Evolutionary conservation across 2,113 vertebrate genomes (phyloP).

Genomic region (Anoura caudifer): DNA sequence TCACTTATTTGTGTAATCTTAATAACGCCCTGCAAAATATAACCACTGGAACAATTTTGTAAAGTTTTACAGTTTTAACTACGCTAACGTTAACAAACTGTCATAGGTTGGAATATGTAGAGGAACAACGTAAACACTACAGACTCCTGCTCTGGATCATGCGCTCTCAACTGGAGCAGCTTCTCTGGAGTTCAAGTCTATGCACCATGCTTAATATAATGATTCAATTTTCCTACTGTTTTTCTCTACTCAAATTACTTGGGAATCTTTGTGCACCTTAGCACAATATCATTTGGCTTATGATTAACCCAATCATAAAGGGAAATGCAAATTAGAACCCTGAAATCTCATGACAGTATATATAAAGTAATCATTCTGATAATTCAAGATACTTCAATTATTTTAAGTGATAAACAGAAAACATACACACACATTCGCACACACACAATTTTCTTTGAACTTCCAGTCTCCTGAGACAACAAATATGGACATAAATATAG

Average conservation of each 20-base stretch:
- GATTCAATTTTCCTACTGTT: neutral
- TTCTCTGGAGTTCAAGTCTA: neutral
- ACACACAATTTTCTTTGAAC: neutral
- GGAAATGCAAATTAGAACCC: neutral
- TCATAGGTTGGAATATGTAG: too few relatives aligned
- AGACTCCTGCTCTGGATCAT: neutral
- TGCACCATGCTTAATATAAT: neutral
- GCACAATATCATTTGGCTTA: neutral
- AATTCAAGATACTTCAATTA: neutral
- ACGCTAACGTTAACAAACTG: neutral
- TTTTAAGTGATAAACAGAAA: neutral
- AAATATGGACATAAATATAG: neutral
- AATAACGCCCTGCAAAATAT: neutral
- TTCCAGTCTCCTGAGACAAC: neutral
- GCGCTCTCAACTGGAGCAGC: neutral
- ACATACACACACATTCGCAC: neutral
- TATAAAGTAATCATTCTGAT: neutral
- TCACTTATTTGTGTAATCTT: slow-evolving; percentile 17
- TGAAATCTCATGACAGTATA: neutral
- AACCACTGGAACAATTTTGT: neutral
- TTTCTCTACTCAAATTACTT: neutral
- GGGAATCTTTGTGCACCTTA: neutral
- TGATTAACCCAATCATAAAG: neutral
- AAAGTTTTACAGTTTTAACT: neutral
- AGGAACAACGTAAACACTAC: too few relatives aligned